These are phyloP conservation scores for Mayetiola destructor DNA, from an alignment of 2,888 invertebrate genomes.

Conservation along the genomic window DNA sequence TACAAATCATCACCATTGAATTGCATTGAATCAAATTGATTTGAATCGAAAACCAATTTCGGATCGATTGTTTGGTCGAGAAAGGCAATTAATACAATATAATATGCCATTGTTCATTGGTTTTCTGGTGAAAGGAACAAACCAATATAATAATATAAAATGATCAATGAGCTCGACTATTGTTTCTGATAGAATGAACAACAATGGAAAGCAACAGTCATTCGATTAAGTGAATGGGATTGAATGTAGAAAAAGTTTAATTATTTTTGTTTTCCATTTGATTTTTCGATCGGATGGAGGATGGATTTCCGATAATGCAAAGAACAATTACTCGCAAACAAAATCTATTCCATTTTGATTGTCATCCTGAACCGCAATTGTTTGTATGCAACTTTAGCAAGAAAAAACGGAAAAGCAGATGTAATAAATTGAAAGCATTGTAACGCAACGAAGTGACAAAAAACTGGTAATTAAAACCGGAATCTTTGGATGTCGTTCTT, in stretches of 20 bases:
- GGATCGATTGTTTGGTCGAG: not conserved
- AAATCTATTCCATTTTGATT: constrained; percentile 1
- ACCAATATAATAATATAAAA: not conserved
- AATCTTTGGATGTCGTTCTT: not conserved
- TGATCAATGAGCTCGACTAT: not conserved
- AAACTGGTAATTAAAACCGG: not conserved
- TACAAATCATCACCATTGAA: too few relatives aligned
- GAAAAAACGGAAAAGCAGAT: not conserved
- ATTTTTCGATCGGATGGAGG: not conserved
- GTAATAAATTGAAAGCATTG: constrained; percentile 7
- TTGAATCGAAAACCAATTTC: not conserved
- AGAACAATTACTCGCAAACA: not conserved
- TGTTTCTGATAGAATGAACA: not conserved
- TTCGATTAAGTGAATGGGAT: not conserved
- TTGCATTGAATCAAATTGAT: not conserved
- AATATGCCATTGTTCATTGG: not conserved
- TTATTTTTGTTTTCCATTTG: not conserved
- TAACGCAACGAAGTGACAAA: constrained; percentile 1
- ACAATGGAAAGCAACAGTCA: not conserved
- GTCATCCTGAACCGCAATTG: constrained; percentile 8
- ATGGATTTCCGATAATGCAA: not conserved
- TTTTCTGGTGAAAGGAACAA: too few relatives aligned
- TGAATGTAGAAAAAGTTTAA: not conserved
- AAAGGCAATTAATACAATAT: not conserved
- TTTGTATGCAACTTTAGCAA: not conserved